phyloP scores from a whole-genome alignment of 2,113 vertebrate genomes.

The Tyrannus savana region DNA sequence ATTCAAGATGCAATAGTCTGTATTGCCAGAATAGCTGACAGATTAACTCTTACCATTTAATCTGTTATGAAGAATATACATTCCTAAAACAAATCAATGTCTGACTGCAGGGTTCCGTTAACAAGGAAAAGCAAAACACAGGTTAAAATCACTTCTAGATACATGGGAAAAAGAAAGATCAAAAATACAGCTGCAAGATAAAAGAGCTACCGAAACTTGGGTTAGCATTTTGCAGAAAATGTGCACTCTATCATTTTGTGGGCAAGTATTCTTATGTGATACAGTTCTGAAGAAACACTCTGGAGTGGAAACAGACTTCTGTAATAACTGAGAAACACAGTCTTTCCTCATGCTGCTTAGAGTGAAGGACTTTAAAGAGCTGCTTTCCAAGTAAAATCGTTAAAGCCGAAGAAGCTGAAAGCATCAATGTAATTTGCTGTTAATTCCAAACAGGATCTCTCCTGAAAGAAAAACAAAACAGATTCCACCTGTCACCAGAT shows the following conservation, averaged over 20 bases:
- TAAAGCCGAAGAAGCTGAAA: not conserved
- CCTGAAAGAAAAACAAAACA: constrained; percentile 20
- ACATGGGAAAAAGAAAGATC: not conserved
- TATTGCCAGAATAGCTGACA: not conserved
- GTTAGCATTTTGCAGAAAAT: constrained; percentile 3
- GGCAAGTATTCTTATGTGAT: not conserved
- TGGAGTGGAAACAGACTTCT: not conserved
- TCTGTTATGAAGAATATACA: not conserved
- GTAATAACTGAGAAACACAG: not conserved
- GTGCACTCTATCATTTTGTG: not conserved
- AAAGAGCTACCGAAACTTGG: not conserved
- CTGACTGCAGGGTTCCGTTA: fast-evolving
- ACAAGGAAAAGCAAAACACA: not conserved
- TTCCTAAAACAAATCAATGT: not conserved
- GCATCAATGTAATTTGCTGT: not conserved
- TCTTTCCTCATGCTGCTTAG: not conserved
- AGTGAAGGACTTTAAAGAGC: not conserved
- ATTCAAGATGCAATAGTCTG: not conserved
- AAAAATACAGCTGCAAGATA: not conserved
- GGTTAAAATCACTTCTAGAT: not conserved
- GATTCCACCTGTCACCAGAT: constrained; percentile 21
- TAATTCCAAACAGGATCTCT: not conserved
- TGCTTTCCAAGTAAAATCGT: not conserved
- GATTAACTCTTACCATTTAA: not conserved
- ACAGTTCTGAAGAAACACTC: not conserved